Evolutionary conservation across 2,888 invertebrate genomes (phyloP).

Genomic region (Kryphioiulus occultus): DNA sequence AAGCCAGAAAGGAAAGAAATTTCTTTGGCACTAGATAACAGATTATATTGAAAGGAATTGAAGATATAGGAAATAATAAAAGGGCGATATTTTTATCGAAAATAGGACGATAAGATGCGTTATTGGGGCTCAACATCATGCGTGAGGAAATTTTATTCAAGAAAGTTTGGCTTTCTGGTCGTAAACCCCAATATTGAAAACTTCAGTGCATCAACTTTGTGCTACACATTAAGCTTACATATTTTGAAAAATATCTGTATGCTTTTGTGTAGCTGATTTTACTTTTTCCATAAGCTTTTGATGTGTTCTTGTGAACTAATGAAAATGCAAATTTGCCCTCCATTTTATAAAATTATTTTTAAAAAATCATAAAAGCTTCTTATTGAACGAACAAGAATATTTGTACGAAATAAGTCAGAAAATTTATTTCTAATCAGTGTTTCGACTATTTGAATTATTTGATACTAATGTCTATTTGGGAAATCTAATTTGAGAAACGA

Average conservation of each 20-base stretch:
- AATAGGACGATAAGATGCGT: slow-evolving; percentile 7
- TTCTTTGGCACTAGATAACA: background rate
- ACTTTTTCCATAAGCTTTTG: background rate
- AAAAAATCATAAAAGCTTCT: background rate
- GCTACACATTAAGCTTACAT: background rate
- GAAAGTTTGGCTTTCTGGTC: background rate
- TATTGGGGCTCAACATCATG: background rate
- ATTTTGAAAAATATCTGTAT: background rate
- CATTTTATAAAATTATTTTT: background rate
- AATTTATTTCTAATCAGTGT: background rate
- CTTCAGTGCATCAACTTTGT: background rate
- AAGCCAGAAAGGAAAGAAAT: slow-evolving; percentile 20
- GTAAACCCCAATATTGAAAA: background rate
- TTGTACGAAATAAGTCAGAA: background rate
- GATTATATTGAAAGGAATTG: slow-evolving; percentile 27
- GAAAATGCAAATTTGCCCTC: background rate
- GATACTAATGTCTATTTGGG: background rate
- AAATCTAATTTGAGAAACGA: background rate
- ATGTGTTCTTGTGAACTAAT: background rate
- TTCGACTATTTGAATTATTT: background rate
- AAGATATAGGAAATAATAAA: slow-evolving; percentile 28
- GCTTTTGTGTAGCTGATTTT: background rate
- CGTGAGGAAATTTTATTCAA: background rate
- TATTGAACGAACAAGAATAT: background rate
- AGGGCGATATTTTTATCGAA: background rate